Percentiles rank a stretch among this genome's conserved stretches.
These are phyloP conservation scores for Zaprionus camerounensis DNA, from an alignment of 1,140 invertebrate genomes.

Conservation along the genomic window DNA sequence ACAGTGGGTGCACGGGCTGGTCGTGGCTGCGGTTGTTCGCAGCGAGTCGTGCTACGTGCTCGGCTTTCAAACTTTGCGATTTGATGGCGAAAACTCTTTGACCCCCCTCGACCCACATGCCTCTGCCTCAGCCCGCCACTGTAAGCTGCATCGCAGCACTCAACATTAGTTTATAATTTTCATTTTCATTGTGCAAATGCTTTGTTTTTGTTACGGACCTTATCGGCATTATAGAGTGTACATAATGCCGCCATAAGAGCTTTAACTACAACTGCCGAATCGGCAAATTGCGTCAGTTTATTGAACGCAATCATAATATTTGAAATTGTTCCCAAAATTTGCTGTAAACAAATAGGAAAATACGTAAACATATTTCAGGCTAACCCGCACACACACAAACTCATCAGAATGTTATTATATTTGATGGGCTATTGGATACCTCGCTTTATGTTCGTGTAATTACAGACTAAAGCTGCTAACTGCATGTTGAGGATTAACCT, in stretches of 20 bases:
- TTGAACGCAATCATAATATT: conserved; percentile 1
- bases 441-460: neutral
- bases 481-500: no score
- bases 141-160: neutral
- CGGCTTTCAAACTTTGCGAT: conserved; percentile 72
- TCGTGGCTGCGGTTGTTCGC: conserved; percentile 32
- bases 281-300: neutral
- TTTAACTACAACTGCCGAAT: conserved; percentile 5
- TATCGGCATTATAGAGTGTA: conserved; percentile 23
- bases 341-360: neutral
- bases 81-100: conserved; percentile 60
- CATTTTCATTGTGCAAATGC: conserved; percentile 53
- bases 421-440: neutral
- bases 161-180: conserved; percentile 66
- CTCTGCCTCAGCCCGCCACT: neutral
- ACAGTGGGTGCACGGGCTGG: neutral
- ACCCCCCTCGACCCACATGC: neutral
- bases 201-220: conserved; percentile 41
- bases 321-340: neutral
- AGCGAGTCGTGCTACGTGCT: conserved; percentile 58
- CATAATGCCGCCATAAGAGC: neutral
- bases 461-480: neutral
- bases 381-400: neutral
- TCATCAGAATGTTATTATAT: neutral
- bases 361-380: neutral